Evolutionary conservation across 2,113 vertebrate species (phyloP).

Genomic region (Chiloscyllium plagiosum): DNA sequence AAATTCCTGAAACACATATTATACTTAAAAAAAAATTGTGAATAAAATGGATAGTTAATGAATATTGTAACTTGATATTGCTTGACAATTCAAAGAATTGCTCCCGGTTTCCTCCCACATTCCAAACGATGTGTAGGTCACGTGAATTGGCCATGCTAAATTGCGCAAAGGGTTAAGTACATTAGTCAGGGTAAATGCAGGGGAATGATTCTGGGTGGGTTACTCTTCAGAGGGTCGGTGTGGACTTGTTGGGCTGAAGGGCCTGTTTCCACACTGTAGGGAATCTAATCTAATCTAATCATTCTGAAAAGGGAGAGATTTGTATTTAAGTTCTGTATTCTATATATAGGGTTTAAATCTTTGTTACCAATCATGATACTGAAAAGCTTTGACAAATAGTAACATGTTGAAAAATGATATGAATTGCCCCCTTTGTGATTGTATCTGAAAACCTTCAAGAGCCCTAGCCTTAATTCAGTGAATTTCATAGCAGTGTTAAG

Average conservation of each 20-base stretch:
- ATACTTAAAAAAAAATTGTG: neutral
- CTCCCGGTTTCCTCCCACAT: too few species aligned
- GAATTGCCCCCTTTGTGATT: neutral
- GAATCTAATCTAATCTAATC: too few species aligned
- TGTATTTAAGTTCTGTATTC: neutral
- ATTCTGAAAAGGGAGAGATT: neutral
- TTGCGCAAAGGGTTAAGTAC: too few species aligned
- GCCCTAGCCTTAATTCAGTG: neutral
- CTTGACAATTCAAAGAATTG: neutral
- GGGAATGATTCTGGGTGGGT: too few species aligned
- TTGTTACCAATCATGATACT: neutral
- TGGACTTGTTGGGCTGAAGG: too few species aligned
- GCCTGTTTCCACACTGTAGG: too few species aligned
- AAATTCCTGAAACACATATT: neutral
- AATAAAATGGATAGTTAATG: neutral
- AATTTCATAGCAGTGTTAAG: neutral
- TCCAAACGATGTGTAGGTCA: too few species aligned
- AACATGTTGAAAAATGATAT: neutral
- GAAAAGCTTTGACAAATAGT: neutral
- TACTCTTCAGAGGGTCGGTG: too few species aligned
- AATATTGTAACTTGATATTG: neutral
- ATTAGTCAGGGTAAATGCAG: too few species aligned
- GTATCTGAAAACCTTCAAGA: neutral
- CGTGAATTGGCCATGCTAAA: too few species aligned
- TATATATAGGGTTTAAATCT: neutral